Base-by-base conservation (phyloP, 2,113 vertebrate genomes). In the Lamprologus lemairii region DNA sequence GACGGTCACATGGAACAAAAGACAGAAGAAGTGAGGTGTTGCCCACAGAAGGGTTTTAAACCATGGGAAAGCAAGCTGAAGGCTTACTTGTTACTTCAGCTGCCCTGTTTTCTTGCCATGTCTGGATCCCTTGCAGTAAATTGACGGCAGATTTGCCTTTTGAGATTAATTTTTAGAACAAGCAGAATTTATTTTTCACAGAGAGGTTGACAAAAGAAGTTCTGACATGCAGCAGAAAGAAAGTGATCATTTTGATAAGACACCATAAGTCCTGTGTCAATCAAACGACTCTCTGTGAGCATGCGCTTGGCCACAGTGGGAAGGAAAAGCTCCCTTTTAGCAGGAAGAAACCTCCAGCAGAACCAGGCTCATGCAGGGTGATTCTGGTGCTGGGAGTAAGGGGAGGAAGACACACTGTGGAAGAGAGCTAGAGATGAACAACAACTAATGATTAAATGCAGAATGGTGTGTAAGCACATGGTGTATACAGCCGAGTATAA, bases 1-100 rank as follows among this genome's bases (percentile, higher is more conserved):
- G 84, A 86, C 60, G 65, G 87, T 80, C 81, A 86, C 80, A 81
- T 81, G 87, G 86, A 87, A 47, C 35, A 86, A 88, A 86, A 85
- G 28, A 26, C 83, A 65, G 81, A 49, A 49, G 23, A 78, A n/a
- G 73, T 78, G 60, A 88, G 75, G 84, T 89, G 84, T 85, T 87
- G 57, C 85, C 19, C 47, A 54, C 23, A 81, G 75, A 80, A 80
- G 6, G 49, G 42, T 81, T 90, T 86, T 54, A 82, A 2, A 60
- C 55, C 21, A 23, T 60, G 7, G 16, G 65, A 58, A 82, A 21
- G n/a, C 26, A 75, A 37, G 17, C 33, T 7, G 53, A 82, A 45
- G 11, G 12, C 63, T 84, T 26, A 7, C 26, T 78, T 78, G 14
- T 54, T 60, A 8, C 65, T 82, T 78, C 13, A 31, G 45, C 73